phyloP scores from a whole-genome alignment of 2,888 invertebrate genomes.

The Heliconius charithonia region DNA sequence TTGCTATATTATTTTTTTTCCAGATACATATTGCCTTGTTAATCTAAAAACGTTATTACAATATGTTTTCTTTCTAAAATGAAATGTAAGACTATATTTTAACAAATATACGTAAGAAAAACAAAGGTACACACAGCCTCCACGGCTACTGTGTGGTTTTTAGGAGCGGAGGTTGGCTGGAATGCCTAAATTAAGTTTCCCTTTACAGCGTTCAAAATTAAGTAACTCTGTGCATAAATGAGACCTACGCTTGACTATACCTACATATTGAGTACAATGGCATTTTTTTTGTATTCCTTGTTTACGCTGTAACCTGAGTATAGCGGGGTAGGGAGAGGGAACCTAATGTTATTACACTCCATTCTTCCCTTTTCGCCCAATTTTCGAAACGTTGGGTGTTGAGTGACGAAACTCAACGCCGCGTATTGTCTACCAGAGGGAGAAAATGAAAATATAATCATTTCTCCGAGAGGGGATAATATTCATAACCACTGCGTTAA shows the following conservation, averaged over 20 bases:
- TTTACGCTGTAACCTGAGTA: neutral
- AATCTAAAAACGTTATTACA: too few species aligned
- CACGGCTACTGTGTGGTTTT: slow-evolving; percentile 30
- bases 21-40: too few species aligned
- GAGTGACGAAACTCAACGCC: too few species aligned
- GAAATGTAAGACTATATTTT: neutral
- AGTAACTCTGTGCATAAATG: slow-evolving; percentile 19
- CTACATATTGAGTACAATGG: neutral
- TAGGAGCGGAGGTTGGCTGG: slow-evolving; percentile 19
- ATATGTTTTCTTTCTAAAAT: slow-evolving; percentile 15
- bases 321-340: neutral
- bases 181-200: slow-evolving; percentile 35
- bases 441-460: too few species aligned
- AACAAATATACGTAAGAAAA: slow-evolving; percentile 3
- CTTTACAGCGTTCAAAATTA: slow-evolving; percentile 26
- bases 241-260: neutral
- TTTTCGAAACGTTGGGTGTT: too few species aligned
- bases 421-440: too few species aligned
- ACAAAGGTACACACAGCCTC: neutral
- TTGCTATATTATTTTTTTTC: too few species aligned
- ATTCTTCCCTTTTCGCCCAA: too few species aligned
- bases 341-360: neutral
- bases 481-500: too few species aligned
- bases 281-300: neutral
- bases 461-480: too few species aligned